A percentile compares a stretch with the other conserved stretches of the same genome.
These are phyloP conservation scores for Lethrus apterus DNA, from an alignment of 1,140 invertebrate genomes.

Conservation along the genomic window DNA sequence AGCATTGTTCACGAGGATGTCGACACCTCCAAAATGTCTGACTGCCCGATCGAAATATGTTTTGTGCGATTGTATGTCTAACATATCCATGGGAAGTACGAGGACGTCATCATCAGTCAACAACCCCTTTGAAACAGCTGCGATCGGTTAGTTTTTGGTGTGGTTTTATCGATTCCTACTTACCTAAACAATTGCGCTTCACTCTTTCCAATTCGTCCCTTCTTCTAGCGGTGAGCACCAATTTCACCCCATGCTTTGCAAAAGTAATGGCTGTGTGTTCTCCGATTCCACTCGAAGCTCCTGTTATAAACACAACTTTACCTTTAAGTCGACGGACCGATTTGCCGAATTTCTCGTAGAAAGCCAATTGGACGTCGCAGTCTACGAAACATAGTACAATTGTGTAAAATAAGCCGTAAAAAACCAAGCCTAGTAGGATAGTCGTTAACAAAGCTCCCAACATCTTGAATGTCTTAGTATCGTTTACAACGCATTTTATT, in stretches of 20 bases:
- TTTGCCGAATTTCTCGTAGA: constrained; percentile 54
- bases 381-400: constrained; percentile 47
- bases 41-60: constrained; percentile 56
- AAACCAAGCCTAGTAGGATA: constrained; percentile 39
- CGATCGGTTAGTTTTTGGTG: constrained; percentile 15
- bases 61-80: constrained; percentile 54
- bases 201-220: constrained; percentile 65
- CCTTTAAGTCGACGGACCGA: constrained; percentile 52
- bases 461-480: too few species aligned
- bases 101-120: constrained; percentile 56
- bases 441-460: too few species aligned
- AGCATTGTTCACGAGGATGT: constrained; percentile 77
- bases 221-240: constrained; percentile 71
- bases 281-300: constrained; percentile 85
- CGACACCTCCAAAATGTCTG: constrained; percentile 62
- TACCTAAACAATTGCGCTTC: constrained; percentile 60
- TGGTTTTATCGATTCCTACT: constrained; percentile 29
- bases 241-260: constrained; percentile 59
- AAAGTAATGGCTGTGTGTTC: constrained; percentile 66
- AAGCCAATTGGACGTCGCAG: constrained; percentile 50
- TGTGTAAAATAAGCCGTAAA: constrained; percentile 47
- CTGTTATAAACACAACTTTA: constrained; percentile 84
- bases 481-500: too few species aligned
- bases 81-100: constrained; percentile 63
- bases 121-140: constrained; percentile 42